Evolutionary conservation across 2,113 vertebrate genomes (phyloP), one percentile per base, ranked within the genome.

Genomic region (Aix galericulata): DNA sequence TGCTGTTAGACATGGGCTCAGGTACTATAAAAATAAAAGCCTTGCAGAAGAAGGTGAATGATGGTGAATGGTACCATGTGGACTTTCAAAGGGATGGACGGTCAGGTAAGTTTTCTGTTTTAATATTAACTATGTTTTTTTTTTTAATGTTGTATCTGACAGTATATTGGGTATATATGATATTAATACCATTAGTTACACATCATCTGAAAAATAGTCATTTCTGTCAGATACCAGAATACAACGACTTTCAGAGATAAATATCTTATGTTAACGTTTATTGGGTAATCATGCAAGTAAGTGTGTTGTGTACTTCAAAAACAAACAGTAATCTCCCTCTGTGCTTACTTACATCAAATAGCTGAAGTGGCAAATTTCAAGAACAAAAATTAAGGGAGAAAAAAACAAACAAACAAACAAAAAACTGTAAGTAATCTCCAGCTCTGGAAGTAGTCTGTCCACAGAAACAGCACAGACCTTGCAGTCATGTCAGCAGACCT

Each of bases 11-110:
- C 95, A 99, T 99, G 99, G 99, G 99, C 72, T 99, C 99, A 36
- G 99, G 99, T 94, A 99, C 99, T 89, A 99, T 99, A 84, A 99
- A 99, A 98, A 99, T 99, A 93, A 99, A 96, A 97, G 99, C 99
- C 8, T 98, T 99, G 42, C 99, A 99, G 95, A 99, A 99, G 97
- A 99, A 99, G 84, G 99, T 99, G 89, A 99, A 99, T 97, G 99
- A 99, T 52, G 99, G 99, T 64, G 99, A 99, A 97, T 99, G 99
- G 99, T 99, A 99, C 97, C 99, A 99, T 7, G 99, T 99, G 91
- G 99, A 99, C 96, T 99, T 99, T 94, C 99, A 99, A 93, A 98
- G 99, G 53, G 99, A 99, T 8, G 99, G 99, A 88, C 97, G 99
- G 92, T 99, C 99, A 98, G 99, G 99, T 99, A 98, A 95, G 63